phyloP scores from a whole-genome alignment of 2,888 invertebrate species.

The Ceriagrion tenellum region DNA sequence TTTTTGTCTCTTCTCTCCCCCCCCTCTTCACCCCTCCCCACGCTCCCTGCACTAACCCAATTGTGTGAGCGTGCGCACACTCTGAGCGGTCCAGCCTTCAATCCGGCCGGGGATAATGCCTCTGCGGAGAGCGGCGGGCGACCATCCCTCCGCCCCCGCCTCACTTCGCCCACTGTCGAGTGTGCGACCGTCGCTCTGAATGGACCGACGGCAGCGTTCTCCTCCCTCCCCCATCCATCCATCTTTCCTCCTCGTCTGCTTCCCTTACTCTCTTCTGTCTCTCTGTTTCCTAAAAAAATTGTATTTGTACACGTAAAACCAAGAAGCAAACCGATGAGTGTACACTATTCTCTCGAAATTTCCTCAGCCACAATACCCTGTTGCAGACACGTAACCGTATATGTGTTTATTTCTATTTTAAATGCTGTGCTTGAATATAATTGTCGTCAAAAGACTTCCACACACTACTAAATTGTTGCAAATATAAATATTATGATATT shows the following conservation, averaged over 20 bases:
- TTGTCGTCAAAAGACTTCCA: too few species aligned
- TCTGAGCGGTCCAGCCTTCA: constrained; percentile 26
- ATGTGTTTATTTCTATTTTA: too few species aligned
- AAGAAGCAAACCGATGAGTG: too few species aligned
- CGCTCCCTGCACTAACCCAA: constrained; percentile 38
- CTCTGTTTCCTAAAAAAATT: too few species aligned
- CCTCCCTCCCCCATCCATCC: not conserved
- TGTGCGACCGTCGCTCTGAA: not conserved
- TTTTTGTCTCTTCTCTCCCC: constrained; percentile 18
- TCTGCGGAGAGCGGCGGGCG: not conserved
- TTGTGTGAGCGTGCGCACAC: constrained; percentile 45
- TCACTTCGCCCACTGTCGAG: not conserved
- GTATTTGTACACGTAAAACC: too few species aligned
- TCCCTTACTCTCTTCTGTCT: too few species aligned
- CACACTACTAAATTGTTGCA: too few species aligned
- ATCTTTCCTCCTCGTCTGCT: not conserved
- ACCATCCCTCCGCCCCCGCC: not conserved
- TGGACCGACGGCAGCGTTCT: not conserved
- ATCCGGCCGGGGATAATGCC: constrained; percentile 52
- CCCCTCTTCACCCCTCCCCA: constrained; percentile 27
- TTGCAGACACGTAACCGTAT: too few species aligned
- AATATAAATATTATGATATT: too few species aligned
- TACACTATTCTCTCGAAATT: too few species aligned
- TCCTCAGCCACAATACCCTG: too few species aligned
- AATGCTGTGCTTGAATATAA: too few species aligned